Conservation (phyloP, 2,888 invertebrate species). For the Oscheius sp. region DNA sequence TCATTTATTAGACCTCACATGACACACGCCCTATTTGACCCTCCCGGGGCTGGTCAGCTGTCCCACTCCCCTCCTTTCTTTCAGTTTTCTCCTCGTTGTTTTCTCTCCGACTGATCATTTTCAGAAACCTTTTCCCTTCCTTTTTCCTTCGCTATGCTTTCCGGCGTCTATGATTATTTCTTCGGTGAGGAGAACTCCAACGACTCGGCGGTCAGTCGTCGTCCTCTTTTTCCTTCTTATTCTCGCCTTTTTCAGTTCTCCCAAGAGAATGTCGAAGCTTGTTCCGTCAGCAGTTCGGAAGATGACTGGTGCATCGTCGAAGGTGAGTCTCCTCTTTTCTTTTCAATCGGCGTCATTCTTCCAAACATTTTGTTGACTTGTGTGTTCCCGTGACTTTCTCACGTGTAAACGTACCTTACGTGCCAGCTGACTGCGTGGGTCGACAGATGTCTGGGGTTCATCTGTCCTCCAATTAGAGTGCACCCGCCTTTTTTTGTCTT, state of each 20-base stretch:
- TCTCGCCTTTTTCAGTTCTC: neutral
- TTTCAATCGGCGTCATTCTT: neutral
- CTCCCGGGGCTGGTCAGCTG: constrained; percentile 18
- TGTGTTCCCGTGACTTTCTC: constrained; percentile 15
- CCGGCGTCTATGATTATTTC: constrained; percentile 41
- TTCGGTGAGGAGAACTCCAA: constrained; percentile 42
- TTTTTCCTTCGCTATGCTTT: constrained; percentile 34
- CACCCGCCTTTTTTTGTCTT: neutral
- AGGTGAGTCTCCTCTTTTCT: constrained; percentile 2
- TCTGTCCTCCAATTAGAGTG: constrained; percentile 15
- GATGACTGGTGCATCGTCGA: constrained; percentile 38
- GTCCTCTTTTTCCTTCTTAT: neutral
- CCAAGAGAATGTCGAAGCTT: constrained; percentile 28
- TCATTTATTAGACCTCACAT: constrained; percentile 31
- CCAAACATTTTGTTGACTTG: neutral
- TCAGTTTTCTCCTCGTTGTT: neutral
- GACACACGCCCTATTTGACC: constrained; percentile 20
- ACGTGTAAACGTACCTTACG: neutral
- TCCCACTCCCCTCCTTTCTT: constrained; percentile 14
- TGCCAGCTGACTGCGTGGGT: constrained; percentile 27
- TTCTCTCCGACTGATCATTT: constrained; percentile 1
- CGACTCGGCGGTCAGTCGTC: constrained; percentile 29
- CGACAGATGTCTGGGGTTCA: constrained; percentile 20
- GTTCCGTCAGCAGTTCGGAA: constrained; percentile 17
- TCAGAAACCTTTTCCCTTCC: constrained; percentile 4